Conservation (phyloP, 2,888 invertebrate genomes). For the Saturnia pavonia region DNA sequence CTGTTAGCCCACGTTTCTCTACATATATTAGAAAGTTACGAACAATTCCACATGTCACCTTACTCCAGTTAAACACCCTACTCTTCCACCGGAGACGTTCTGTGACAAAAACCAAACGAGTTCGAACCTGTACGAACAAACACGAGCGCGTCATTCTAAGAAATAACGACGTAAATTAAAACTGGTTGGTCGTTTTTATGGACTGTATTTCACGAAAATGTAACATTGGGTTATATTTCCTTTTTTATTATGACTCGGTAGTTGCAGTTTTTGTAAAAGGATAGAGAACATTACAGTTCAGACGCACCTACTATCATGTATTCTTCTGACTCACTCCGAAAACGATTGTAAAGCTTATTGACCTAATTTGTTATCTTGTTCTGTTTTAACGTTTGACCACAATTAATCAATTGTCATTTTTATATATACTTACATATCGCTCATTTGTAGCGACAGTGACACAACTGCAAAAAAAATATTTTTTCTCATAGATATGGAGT, state of each 20-base stretch:
- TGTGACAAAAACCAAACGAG: conserved; percentile 5
- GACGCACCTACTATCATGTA: neutral
- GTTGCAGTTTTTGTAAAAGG: neutral
- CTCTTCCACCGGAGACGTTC: conserved; percentile 43
- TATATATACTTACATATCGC: no score
- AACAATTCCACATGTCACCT: conserved; percentile 31
- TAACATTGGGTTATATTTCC: neutral
- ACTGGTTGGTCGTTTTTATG: conserved; percentile 8
- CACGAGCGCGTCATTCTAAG: neutral
- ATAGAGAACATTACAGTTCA: neutral
- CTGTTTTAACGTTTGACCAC: no score
- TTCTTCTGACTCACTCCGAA: neutral
- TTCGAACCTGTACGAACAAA: neutral
- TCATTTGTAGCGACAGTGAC: no score
- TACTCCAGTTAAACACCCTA: conserved; percentile 50
- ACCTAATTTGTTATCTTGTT: no score
- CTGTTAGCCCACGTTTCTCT: conserved; percentile 1
- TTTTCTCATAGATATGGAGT: no score
- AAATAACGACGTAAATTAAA: conserved; percentile 16
- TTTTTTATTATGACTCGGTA: neutral
- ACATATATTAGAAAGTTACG: conserved; percentile 7
- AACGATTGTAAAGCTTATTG: neutral
- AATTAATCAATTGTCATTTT: no score
- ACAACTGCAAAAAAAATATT: no score
- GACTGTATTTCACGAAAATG: conserved; percentile 8